Base-by-base conservation (phyloP, 2,797 vertebrate genomes). In the Tympanoctomys barrerae region DNA sequence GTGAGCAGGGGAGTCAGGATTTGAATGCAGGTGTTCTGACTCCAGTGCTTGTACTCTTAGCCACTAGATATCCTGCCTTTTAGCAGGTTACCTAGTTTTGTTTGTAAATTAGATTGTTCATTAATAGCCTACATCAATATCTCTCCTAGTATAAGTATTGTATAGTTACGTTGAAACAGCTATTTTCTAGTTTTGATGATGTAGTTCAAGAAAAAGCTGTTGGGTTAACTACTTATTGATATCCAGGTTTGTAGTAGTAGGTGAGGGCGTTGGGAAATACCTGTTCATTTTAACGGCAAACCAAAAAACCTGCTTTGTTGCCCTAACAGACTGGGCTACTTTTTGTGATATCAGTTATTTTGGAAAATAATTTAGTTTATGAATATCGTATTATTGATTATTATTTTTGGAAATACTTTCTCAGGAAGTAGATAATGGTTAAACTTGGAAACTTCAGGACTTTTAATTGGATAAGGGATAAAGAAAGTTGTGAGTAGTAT, bases 131-230 rank as follows among this genome's bases (percentile, higher is more conserved):
- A 75, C 4, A 52, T 39, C 70, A 79, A 28, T 83, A 52, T 86
- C 33, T 81, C 14, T 24, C 78, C 26, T 57, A 0, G 82, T 94
- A 1, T 75, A 68, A 39, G 21, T 77, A 39, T 46, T 81, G 28
- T 70, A 33, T 31, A 78, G 36, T 49, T 42, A 95, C 11, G 31
- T 77, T 93, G 22, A 94, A 90, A 79, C 16, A 86, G 5, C 2
- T 93, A 1, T 79, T 95, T 80, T 86, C 10, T 92, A 28, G 82
- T 70, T 92, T 94, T 75, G 39, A 46, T 79, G 61, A 87, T 91
- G 49, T 85, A n/a, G 46, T 81, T 36, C 5, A 33, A 66, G 62
- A 54, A 79, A 80, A 87, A 88, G 1, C 16, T 85, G 36, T 24
- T 8, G 54, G 0, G 7, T 59, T 93, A 79, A 62, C 68, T 75